Conservation (phyloP, 1,140 invertebrate species). For the Hylaeus anthracinus region DNA sequence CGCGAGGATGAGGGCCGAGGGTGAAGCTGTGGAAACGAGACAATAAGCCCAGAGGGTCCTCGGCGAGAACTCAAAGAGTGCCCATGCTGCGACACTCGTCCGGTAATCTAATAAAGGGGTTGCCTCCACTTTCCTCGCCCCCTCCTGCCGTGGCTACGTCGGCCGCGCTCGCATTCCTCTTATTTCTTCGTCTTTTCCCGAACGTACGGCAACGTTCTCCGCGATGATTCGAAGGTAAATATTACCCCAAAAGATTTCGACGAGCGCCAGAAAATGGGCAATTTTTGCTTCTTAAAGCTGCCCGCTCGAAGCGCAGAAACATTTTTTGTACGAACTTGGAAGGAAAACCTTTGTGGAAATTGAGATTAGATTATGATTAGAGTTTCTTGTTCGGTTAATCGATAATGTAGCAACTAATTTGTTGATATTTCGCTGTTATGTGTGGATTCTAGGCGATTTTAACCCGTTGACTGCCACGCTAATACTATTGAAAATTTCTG, state of each 20-base stretch:
- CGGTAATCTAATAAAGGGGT: conserved; percentile 80
- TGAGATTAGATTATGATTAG: too few species aligned
- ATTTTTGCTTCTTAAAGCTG: conserved; percentile 51
- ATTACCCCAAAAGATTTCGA: conserved; percentile 73
- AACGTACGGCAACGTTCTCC: conserved; percentile 34
- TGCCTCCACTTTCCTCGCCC: conserved; percentile 56
- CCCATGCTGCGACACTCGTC: conserved; percentile 70
- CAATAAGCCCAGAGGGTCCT: conserved; percentile 76
- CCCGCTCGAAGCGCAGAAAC: neutral
- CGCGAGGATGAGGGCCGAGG: conserved; percentile 57
- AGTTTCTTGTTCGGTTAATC: too few species aligned
- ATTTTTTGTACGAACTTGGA: too few species aligned
- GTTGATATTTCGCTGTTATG: too few species aligned
- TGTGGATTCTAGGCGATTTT: too few species aligned
- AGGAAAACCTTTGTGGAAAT: too few species aligned
- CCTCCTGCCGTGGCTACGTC: neutral
- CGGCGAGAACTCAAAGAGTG: conserved; percentile 66
- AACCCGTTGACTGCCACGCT: too few species aligned
- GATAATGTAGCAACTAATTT: too few species aligned
- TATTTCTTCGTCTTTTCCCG: conserved; percentile 55
- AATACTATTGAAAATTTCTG: too few species aligned
- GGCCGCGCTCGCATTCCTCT: conserved; percentile 39
- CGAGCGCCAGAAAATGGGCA: conserved; percentile 58
- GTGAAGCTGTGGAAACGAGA: conserved; percentile 67
- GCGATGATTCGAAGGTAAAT: conserved; percentile 74